Evolutionary conservation across 2,113 vertebrate genomes (phyloP).

Genomic region (Beaufortia kweichowensis): DNA sequence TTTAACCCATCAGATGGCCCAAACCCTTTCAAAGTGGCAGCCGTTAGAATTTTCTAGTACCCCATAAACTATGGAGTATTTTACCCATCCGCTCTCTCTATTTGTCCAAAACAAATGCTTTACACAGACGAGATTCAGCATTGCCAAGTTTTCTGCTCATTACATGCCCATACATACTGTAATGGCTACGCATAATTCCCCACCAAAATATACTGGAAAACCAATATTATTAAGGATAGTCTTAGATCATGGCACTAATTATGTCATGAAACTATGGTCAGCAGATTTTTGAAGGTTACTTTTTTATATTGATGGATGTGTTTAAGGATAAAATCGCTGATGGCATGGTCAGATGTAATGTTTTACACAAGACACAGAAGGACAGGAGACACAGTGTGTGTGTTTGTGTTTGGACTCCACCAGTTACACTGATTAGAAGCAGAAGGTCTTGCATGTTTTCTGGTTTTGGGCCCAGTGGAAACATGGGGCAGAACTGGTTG

Average conservation of each 20-base stretch:
- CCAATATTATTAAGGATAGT: background rate
- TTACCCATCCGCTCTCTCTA: conserved; percentile 30
- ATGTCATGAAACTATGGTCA: conserved; percentile 74
- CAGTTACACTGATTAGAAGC: conserved; percentile 11
- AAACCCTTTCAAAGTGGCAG: conserved; percentile 33
- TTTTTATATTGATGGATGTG: conserved; percentile 65
- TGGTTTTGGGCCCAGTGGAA: conserved; percentile 15
- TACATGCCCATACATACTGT: background rate
- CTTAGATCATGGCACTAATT: conserved; percentile 69
- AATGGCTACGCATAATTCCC: background rate
- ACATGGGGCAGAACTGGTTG: conserved; percentile 49
- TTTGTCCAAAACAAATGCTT: conserved; percentile 7
- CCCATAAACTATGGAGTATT: conserved; percentile 24
- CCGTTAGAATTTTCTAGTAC: conserved; percentile 21
- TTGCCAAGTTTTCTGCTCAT: background rate
- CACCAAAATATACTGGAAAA: background rate
- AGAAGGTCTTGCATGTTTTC: conserved; percentile 7
- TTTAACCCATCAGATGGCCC: conserved; percentile 73
- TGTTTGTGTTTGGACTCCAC: background rate
- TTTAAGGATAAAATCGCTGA: conserved; percentile 75
- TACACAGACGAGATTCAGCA: background rate
- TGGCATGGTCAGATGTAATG: conserved; percentile 62
- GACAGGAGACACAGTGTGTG: background rate
- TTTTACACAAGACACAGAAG: conserved; percentile 56
- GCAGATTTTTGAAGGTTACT: conserved; percentile 75